Percentiles rank a stretch among this genome's conserved stretches.
Conservation (phyloP, 2,113 vertebrate species). For the Halcyon senegalensis region DNA sequence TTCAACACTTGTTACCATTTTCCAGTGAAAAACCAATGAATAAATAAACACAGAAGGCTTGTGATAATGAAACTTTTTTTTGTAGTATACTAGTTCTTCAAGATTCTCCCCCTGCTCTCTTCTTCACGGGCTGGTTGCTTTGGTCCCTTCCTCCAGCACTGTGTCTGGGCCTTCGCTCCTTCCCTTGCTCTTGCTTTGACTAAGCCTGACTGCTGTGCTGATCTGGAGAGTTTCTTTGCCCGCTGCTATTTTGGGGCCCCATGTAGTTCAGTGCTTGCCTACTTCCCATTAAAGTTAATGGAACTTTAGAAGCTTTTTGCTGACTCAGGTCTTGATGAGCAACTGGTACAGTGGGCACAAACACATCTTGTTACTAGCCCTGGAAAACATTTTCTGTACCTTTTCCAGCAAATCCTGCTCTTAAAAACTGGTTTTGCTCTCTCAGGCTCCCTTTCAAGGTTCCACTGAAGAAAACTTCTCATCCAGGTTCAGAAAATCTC, state of each 20-base stretch:
- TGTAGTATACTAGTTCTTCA: neutral
- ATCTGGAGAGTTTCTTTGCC: slow-evolving; percentile 12
- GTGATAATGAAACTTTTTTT: neutral
- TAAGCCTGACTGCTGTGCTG: neutral
- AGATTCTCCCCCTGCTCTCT: neutral
- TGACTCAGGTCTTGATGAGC: slow-evolving; percentile 26
- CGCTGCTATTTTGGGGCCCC: slow-evolving; percentile 33
- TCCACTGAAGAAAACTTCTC: neutral
- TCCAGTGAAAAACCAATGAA: neutral
- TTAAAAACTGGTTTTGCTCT: neutral
- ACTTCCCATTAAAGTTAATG: slow-evolving; percentile 38
- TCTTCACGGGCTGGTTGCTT: neutral
- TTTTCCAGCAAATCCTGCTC: neutral
- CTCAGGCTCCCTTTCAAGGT: neutral
- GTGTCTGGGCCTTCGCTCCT: neutral
- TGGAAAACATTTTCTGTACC: neutral
- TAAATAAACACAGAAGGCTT: neutral
- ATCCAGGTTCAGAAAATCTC: neutral
- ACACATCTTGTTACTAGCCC: neutral
- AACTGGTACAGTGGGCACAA: neutral
- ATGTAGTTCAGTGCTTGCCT: neutral
- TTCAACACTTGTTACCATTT: neutral
- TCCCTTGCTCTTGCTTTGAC: neutral
- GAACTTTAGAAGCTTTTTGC: slow-evolving; percentile 12
- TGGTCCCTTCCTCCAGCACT: neutral